Percentiles rank a stretch among this genome's conserved stretches.
These are phyloP conservation scores for Belgica antarctica DNA, from an alignment of 2,888 invertebrate species.

Conservation along the genomic window DNA sequence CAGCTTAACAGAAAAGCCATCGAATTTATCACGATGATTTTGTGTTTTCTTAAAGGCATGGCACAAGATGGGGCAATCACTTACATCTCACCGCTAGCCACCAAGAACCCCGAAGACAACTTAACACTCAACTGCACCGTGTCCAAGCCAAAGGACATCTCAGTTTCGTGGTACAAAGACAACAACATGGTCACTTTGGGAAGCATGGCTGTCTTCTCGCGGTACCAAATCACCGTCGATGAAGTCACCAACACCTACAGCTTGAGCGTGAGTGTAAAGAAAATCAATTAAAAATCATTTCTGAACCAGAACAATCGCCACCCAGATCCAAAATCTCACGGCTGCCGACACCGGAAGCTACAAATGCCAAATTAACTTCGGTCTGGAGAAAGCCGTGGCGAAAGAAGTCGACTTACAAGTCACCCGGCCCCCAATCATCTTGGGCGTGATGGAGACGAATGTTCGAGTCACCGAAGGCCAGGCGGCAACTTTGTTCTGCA, in stretches of 20 bases:
- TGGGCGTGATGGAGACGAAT: conserved; percentile 6
- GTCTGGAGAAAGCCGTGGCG: background rate
- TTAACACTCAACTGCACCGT: conserved; percentile 38
- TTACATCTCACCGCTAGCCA: conserved; percentile 30
- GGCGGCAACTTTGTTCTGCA: conserved; percentile 10
- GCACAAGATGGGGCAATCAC: conserved; percentile 29
- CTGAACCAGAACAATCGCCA: background rate
- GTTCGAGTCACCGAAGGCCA: conserved; percentile 13
- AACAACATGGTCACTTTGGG: conserved; percentile 14
- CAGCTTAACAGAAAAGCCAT: no score
- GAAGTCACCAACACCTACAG: conserved; percentile 22
- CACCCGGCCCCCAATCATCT: conserved; percentile 30
- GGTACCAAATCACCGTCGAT: conserved; percentile 4
- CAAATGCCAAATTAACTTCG: conserved; percentile 28
- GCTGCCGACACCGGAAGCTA: conserved; percentile 28
- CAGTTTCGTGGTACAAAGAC: conserved; percentile 31
- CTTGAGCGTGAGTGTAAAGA: conserved; percentile 26
- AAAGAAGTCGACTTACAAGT: conserved; percentile 36
- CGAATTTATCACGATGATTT: no score
- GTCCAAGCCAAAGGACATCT: conserved; percentile 1
- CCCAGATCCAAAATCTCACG: conserved; percentile 28
- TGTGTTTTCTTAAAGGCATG: conserved; percentile 5
- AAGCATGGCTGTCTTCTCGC: background rate
- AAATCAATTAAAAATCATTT: background rate
- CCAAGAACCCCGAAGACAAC: conserved; percentile 31